Percentiles rank a stretch among this genome's conserved stretches.
phyloP scores from a whole-genome alignment of 64 coral and sea anemone genomes.

The Trachythela sp. region DNA sequence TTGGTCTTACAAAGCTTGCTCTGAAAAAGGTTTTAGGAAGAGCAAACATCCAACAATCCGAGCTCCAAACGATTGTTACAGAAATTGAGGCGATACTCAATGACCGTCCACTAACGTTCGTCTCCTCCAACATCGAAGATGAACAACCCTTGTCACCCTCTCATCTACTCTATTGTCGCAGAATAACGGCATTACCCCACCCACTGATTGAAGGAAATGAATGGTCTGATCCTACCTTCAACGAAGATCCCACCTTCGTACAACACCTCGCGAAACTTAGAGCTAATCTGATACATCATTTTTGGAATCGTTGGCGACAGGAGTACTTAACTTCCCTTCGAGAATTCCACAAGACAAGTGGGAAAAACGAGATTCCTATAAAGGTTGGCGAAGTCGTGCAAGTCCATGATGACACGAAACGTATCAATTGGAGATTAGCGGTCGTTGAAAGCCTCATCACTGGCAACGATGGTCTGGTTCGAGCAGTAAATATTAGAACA shows the following conservation, averaged over 20 bases:
- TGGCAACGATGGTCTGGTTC: too few relatives aligned
- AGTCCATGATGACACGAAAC: too few relatives aligned
- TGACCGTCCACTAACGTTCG: not conserved
- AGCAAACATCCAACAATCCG: not conserved
- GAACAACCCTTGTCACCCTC: not conserved
- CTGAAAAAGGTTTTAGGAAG: not conserved
- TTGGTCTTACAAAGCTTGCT: not conserved
- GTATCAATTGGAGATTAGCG: too few relatives aligned
- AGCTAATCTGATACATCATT: not conserved
- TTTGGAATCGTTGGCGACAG: not conserved
- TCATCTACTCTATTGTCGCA: not conserved
- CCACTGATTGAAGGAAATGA: not conserved
- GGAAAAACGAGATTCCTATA: too few relatives aligned
- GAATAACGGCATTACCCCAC: not conserved
- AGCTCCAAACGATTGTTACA: not conserved
- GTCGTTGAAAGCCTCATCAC: too few relatives aligned
- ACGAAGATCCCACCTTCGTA: not conserved
- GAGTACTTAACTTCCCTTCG: conserved; percentile 37
- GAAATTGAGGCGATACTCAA: not conserved
- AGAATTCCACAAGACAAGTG: too few relatives aligned
- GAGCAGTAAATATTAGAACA: too few relatives aligned
- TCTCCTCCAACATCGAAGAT: not conserved
- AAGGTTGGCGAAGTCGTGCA: too few relatives aligned
- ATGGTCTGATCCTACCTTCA: not conserved
- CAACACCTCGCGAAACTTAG: not conserved